phyloP scores from a whole-genome alignment of 2,797 vertebrate species.

The Tenualosa thibaudeaui region DNA sequence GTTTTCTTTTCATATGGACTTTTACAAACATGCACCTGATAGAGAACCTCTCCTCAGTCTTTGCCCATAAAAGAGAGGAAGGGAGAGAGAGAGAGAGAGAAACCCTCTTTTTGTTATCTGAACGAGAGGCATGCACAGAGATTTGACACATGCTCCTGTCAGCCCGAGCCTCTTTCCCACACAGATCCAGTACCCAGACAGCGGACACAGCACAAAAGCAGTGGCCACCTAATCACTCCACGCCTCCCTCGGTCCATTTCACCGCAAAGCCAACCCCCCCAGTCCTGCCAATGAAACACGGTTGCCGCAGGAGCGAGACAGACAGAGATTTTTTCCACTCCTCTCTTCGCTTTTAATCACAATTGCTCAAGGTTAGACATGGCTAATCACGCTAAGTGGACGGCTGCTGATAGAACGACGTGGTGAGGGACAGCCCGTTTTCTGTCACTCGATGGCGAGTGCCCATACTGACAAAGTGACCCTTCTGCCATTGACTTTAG shows the following conservation, averaged over 20 bases:
- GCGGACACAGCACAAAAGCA: slow-evolving; percentile 61
- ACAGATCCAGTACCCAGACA: slow-evolving; percentile 73
- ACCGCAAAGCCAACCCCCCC: slow-evolving; percentile 48
- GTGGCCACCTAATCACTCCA: slow-evolving; percentile 67
- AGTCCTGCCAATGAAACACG: slow-evolving; percentile 25
- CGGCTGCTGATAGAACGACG: slow-evolving; percentile 6
- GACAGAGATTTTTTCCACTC: not conserved
- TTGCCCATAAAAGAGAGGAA: not conserved
- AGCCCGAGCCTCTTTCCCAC: slow-evolving; percentile 66
- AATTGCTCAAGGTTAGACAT: not conserved
- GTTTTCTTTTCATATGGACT: not conserved
- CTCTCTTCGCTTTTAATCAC: not conserved
- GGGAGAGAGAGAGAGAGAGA: slow-evolving; percentile 38
- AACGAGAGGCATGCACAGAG: slow-evolving; percentile 36
- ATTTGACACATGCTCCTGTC: slow-evolving; percentile 42
- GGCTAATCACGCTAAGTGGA: slow-evolving; percentile 6
- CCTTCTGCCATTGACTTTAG: slow-evolving; percentile 45
- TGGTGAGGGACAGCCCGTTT: not conserved
- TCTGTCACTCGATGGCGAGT: slow-evolving; percentile 46
- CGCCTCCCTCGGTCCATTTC: slow-evolving; percentile 63
- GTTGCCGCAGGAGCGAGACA: not conserved
- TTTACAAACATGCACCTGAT: not conserved
- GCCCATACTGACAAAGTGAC: slow-evolving; percentile 44
- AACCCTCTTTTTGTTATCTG: slow-evolving; percentile 1
- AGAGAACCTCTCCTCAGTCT: not conserved